Base-by-base conservation (phyloP, 1,140 invertebrate species). In the Oppia nitens region DNA sequence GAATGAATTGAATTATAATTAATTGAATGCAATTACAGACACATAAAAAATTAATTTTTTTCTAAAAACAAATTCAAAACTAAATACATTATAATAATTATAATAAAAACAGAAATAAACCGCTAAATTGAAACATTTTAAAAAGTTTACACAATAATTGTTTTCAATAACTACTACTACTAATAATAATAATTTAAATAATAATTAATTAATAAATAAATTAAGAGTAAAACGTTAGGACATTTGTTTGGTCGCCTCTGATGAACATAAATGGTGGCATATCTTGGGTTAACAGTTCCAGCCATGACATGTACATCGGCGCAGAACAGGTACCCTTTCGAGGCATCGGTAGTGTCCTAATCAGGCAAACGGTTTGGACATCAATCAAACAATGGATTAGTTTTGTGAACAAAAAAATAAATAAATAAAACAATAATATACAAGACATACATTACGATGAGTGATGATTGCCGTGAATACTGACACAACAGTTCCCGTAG, bases 161-260 rank as follows among this genome's bases (percentile, higher is more conserved):
- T n/a, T n/a, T n/a, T n/a, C n/a, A n/a, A n/a, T n/a, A n/a, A n/a
- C n/a, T n/a, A n/a, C n/a, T n/a, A n/a, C n/a, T n/a, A n/a, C n/a
- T n/a, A n/a, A n/a, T n/a, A n/a, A n/a, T n/a, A n/a, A n/a, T n/a
- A n/a, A n/a, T n/a, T n/a, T n/a, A n/a, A n/a, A n/a, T n/a, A n/a
- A n/a, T n/a, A n/a, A n/a, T n/a, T n/a, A n/a, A n/a, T n/a, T n/a
- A n/a, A n/a, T n/a, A 40, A 40, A 17, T 17, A 12, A 32, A 51
- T 78, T 86, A 97, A 47, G 89, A 93, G 72, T 95, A 95, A 73
- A 90, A 93, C 21, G 91, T 95, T 55, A 96, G 78, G 25, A 95
- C 91, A 59, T 88, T 91, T 56, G 83, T 83, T 66, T 95, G 90
- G 73, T 96, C 95, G 17, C 92, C 92, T 64, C 91, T 75, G n/a